Evolutionary conservation across 1,140 invertebrate genomes (phyloP).

Genomic region (Dinothrombium tinctorium): DNA sequence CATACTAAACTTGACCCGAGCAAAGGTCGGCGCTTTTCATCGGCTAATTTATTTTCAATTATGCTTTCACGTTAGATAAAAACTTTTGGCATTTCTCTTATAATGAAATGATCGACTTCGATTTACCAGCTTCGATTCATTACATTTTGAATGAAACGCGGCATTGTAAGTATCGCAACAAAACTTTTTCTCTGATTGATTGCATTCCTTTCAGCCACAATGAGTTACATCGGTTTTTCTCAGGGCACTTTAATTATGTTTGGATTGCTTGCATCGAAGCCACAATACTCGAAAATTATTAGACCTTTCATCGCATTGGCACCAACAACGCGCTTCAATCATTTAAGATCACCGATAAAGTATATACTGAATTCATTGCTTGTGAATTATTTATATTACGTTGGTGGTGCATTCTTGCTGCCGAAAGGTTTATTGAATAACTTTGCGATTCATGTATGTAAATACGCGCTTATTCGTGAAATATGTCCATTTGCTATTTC

Average conservation of each 20-base stretch:
- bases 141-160: constrained; percentile 20
- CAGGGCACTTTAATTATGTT: constrained; percentile 40
- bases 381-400: no score
- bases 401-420: no score
- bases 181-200: no score
- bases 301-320: constrained; percentile 7
- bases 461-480: no score
- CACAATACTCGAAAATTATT: constrained; percentile 14
- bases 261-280: constrained; percentile 24
- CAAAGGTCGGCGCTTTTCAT: no score
- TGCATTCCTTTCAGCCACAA: no score
- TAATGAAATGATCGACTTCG: constrained; percentile 20
- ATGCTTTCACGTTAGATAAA: no score
- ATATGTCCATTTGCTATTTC: no score
- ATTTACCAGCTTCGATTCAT: constrained; percentile 26
- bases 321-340: constrained; percentile 34
- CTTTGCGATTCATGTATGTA: no score
- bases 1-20: constrained; percentile 13
- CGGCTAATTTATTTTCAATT: no score
- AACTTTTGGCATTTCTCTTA: constrained; percentile 25
- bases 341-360: constrained; percentile 36
- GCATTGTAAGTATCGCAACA: constrained; percentile 24
- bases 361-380: no score
- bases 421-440: no score
- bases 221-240: constrained; percentile 34